phyloP scores from a whole-genome alignment of 2,113 vertebrate species.

The Heterotis niloticus region DNA sequence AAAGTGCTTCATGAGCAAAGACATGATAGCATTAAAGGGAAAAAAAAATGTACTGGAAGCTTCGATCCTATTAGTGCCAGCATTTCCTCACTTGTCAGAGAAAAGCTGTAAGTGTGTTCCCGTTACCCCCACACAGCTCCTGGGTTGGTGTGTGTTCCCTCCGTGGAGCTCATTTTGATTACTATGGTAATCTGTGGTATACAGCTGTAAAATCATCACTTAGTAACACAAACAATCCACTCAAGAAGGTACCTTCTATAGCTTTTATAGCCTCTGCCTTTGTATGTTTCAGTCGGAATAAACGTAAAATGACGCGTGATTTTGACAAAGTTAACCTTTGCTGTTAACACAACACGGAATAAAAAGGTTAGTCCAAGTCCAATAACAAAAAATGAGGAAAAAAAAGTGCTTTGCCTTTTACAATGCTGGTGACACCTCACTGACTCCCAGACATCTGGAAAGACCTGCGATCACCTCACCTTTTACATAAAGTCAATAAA shows the following conservation, averaged over 20 bases:
- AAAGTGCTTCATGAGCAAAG: neutral
- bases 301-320: neutral
- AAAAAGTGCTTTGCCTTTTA: too few relatives aligned
- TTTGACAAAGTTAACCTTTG: neutral
- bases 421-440: too few relatives aligned
- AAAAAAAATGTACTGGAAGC: neutral
- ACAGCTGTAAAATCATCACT: conserved; percentile 52
- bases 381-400: too few relatives aligned
- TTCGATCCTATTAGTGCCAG: conserved; percentile 53
- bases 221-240: conserved; percentile 19
- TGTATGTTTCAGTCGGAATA: neutral
- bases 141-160: conserved; percentile 57
- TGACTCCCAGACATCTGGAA: too few relatives aligned
- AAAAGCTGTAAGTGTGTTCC: conserved; percentile 50
- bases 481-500: too few relatives aligned
- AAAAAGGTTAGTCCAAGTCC: too few relatives aligned
- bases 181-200: conserved; percentile 62
- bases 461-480: too few relatives aligned
- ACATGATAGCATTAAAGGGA: neutral
- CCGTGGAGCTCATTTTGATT: conserved; percentile 50
- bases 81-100: conserved; percentile 27
- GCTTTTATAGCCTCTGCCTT: neutral
- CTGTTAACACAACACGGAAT: neutral
- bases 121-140: too few relatives aligned
- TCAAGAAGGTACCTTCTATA: neutral